Percentiles rank a stretch among this genome's conserved stretches.
phyloP scores from a whole-genome alignment of 2,113 vertebrate genomes.

The Menura novaehollandiae region DNA sequence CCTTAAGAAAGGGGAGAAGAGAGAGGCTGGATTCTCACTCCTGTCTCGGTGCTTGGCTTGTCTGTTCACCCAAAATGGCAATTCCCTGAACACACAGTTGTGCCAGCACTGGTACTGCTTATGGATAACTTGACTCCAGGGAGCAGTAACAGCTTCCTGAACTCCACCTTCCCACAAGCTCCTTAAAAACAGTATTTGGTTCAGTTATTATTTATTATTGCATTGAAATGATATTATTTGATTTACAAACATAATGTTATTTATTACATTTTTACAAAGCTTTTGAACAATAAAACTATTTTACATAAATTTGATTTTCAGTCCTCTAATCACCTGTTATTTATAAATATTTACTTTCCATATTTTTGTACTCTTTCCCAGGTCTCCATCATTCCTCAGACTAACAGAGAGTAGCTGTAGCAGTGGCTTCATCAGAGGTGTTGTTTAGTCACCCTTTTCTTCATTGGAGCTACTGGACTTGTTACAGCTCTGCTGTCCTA shows the following conservation, averaged over 20 bases:
- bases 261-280: conserved; percentile 27
- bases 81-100: background rate
- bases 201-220: conserved; percentile 6
- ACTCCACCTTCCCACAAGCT: background rate
- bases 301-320: background rate
- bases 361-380: background rate
- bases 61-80: background rate
- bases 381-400: background rate
- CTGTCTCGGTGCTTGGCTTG: background rate
- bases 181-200: background rate
- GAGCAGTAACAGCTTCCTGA: background rate
- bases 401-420: background rate
- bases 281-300: background rate
- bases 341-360: background rate
- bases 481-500: background rate
- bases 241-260: background rate
- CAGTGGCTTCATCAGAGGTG: background rate
- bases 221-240: background rate
- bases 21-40: background rate
- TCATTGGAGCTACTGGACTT: background rate
- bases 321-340: background rate
- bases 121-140: background rate
- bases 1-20: background rate
- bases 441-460: background rate
- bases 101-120: background rate